These are phyloP conservation scores for Ibidorhyncha struthersii DNA, from an alignment of 2,113 vertebrate genomes.

Conservation along the genomic window DNA sequence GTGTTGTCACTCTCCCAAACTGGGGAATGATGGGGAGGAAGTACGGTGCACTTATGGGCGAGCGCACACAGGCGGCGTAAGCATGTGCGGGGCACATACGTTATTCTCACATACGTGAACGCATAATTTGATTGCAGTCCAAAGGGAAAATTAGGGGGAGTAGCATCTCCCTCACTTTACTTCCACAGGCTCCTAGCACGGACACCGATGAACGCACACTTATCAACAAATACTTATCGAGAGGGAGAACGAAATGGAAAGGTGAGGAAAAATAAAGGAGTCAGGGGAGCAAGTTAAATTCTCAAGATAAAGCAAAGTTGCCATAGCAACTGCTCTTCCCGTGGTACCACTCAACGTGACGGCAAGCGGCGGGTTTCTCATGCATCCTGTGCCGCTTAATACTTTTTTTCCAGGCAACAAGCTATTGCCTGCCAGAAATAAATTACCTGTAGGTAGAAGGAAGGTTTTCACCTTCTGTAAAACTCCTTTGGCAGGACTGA, in stretches of 20 bases:
- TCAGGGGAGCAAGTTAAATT: background rate
- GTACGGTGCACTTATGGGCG: accelerated
- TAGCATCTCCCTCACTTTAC: background rate
- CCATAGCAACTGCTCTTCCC: background rate
- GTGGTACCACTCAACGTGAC: background rate
- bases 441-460: background rate
- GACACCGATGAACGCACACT: no score
- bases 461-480: background rate
- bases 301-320: background rate
- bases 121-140: background rate
- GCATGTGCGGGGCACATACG: accelerated
- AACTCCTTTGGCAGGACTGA: background rate
- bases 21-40: background rate
- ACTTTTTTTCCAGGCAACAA: background rate
- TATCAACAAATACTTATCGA: background rate
- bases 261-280: background rate
- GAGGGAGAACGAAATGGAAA: background rate
- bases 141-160: background rate
- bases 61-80: background rate
- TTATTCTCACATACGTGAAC: accelerated
- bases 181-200: background rate
- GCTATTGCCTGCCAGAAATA: background rate
- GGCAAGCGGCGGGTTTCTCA: background rate
- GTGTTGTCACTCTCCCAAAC: background rate
- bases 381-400: background rate